These are phyloP conservation scores for Drosophila greeni DNA, from an alignment of 2,888 invertebrate species.

Conservation along the genomic window DNA sequence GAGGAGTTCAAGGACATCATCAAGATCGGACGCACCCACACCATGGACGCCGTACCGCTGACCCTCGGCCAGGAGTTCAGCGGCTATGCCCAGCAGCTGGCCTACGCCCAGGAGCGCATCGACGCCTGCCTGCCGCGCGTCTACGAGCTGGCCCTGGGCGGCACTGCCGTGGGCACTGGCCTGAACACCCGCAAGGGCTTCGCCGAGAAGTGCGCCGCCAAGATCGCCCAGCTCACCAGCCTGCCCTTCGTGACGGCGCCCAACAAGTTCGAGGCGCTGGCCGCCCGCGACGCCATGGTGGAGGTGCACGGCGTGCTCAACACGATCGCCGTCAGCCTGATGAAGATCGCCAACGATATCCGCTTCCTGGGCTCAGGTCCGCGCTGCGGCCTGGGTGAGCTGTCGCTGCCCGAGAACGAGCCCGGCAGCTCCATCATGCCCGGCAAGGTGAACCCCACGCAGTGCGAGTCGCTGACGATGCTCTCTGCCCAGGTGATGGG, in stretches of 20 bases:
- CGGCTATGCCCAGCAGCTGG: slow-evolving; percentile 92
- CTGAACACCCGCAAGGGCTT: slow-evolving; percentile 96
- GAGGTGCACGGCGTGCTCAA: slow-evolving; percentile 98
- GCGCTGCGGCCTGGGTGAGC: slow-evolving; percentile 96
- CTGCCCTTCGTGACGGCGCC: slow-evolving; percentile 96
- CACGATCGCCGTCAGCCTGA: slow-evolving; percentile 92
- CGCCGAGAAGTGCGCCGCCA: slow-evolving; percentile 93
- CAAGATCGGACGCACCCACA: slow-evolving; percentile 94
- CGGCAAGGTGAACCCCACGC: slow-evolving; percentile 99
- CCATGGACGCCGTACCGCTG: slow-evolving; percentile 96
- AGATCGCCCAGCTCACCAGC: slow-evolving; percentile 89
- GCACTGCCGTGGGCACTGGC: slow-evolving; percentile 99
- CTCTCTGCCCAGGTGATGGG: slow-evolving; percentile 98
- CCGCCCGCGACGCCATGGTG: slow-evolving; percentile 95
- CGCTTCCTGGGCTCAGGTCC: slow-evolving; percentile 96
- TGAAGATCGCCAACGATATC: slow-evolving; percentile 98
- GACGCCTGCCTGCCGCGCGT: slow-evolving; percentile 90
- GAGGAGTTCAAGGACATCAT: slow-evolving; percentile 94
- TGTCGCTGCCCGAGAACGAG: slow-evolving; percentile 97
- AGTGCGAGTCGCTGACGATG: slow-evolving; percentile 99
- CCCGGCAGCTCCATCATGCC: slow-evolving; percentile 99
- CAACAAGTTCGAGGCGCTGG: slow-evolving; percentile 98
- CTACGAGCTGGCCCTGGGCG: slow-evolving; percentile 95
- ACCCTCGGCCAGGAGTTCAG: slow-evolving; percentile 99
- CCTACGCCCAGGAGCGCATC: slow-evolving; percentile 91